Evolutionary conservation across 2,113 vertebrate genomes (phyloP).

Genomic region (Bos indicus): DNA sequence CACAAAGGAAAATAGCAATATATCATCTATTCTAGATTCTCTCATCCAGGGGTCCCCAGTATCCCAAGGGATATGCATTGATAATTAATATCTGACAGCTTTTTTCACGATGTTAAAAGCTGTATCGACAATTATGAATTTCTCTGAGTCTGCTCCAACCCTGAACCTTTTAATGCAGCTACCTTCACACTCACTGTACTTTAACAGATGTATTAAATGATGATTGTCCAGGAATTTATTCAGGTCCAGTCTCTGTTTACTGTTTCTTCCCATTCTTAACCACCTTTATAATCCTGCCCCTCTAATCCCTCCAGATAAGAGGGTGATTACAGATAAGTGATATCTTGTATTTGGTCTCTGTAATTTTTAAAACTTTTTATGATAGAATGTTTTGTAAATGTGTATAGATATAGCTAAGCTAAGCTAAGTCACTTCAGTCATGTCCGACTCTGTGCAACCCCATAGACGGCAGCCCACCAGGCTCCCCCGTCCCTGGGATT

Average conservation of each 20-base stretch:
- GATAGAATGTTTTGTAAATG: neutral
- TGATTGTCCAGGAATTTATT: neutral
- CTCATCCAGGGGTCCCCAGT: neutral
- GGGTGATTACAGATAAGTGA: neutral
- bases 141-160: neutral
- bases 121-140: neutral
- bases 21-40: neutral
- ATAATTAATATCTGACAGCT: neutral
- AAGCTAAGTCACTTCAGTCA: too few relatives aligned
- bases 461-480: too few relatives aligned
- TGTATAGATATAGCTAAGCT: neutral
- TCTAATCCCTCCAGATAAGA: neutral
- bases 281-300: neutral
- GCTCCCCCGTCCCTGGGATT: too few relatives aligned
- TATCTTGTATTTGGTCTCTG: neutral
- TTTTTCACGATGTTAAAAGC: neutral
- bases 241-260: neutral
- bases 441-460: too few relatives aligned
- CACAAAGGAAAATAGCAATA: constrained; percentile 3
- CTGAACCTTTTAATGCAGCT: neutral
- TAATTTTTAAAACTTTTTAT: neutral
- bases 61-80: neutral
- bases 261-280: neutral
- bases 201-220: neutral
- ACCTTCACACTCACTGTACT: neutral